phyloP scores from a whole-genome alignment of 2,113 vertebrate species.

The Oxyruncus cristatus region DNA sequence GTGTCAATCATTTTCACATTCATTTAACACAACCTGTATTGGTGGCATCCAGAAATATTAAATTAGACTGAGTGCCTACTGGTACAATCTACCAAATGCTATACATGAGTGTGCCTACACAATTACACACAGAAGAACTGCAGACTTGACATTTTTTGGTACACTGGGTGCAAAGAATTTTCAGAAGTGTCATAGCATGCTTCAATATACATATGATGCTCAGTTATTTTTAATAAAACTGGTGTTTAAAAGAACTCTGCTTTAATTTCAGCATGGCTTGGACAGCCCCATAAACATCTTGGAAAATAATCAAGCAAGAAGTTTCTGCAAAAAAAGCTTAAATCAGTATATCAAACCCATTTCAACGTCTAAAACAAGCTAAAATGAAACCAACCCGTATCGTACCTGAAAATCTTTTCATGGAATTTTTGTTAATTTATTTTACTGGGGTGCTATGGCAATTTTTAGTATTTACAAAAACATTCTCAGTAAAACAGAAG shows the following conservation, averaged over 20 bases:
- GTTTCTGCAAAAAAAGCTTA: neutral
- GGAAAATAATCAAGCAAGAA: neutral
- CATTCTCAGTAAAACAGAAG: neutral
- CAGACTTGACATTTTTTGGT: neutral
- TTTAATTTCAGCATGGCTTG: neutral
- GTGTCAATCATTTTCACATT: neutral
- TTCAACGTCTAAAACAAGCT: neutral
- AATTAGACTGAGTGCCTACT: neutral
- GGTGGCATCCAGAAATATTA: neutral
- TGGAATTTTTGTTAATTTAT: neutral
- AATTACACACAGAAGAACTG: neutral
- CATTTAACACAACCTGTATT: neutral
- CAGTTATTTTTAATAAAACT: neutral
- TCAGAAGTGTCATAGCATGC: neutral
- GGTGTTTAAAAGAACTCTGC: neutral
- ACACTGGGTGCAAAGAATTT: neutral
- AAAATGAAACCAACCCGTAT: neutral
- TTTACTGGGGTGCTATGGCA: neutral
- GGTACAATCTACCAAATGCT: neutral
- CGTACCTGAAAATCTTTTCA: neutral
- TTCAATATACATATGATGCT: neutral
- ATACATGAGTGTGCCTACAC: neutral
- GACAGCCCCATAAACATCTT: neutral
- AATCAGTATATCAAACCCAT: neutral
- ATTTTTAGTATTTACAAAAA: neutral